Evolutionary conservation across 2,797 vertebrate genomes (phyloP), one percentile per base, ranked within the genome.

Genomic region (Mus caroli): DNA sequence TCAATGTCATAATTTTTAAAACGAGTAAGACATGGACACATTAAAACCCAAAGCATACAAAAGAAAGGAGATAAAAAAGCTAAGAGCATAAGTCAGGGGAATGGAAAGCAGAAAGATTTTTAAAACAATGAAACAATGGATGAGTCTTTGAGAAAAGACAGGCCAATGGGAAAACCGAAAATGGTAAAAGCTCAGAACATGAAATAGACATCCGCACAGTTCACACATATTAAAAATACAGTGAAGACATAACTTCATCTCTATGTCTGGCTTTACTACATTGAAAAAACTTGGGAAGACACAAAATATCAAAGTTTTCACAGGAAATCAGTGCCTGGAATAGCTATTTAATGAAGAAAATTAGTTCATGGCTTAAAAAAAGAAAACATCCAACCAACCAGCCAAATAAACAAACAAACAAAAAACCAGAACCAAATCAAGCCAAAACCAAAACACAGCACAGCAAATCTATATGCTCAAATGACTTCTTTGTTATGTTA

Each of bases 351-450:
- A 67, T 84, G 26, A 95, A 86, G 40, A 71, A 82, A 92, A 94
- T 92, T 11, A 89, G 91, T 92, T 86, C 92, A 31, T 56, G 69
- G 10, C 77, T 91, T 20, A 87, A 90, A 82, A 87, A 43, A 22
- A 43, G 43, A 75, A 43, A 75, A 12, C 37, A 73, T 22, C 10
- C 37, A 22, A 73, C 19, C 69, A 73, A 22, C 69, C n/a, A 73
- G 40, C 22, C 19, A 73, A 37, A 12, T 40, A 76, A 76, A 2
- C 20, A 67, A 64, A 12, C 26, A 64, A 64, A 69, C 43, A 43
- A 43, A 43, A 3, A 43, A 43, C 2, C 43, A 43, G 19, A n/a
- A 71, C 34, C 34, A 19, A 71, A 71, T 2, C 34, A 69, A 71
- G 37, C 3, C 34, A 69, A n/a, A 69, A 19, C 34, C 7, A 71